A percentile compares a stretch with the other conserved stretches of the same genome.
These are phyloP conservation scores for Anolis carolinensis DNA, from an alignment of 2,113 vertebrate species.

Conservation along the genomic window DNA sequence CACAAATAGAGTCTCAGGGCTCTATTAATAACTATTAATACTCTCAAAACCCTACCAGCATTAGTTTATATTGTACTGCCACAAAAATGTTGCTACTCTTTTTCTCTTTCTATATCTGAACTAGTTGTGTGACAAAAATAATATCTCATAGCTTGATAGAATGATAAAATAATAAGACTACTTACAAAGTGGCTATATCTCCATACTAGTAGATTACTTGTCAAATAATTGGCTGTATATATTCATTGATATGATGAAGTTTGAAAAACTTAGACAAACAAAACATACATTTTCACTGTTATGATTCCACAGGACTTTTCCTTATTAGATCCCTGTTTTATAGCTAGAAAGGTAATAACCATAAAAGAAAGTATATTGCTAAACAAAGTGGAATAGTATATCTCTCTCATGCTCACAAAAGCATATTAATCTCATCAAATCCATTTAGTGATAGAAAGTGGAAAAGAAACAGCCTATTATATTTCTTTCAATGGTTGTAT, in stretches of 20 bases:
- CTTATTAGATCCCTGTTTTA: conserved; percentile 8
- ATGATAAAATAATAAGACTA: background rate
- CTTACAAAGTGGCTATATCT: background rate
- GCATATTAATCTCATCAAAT: conserved; percentile 15
- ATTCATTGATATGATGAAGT: background rate
- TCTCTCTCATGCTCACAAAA: conserved; percentile 8
- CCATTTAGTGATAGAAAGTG: background rate
- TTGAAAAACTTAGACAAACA: background rate
- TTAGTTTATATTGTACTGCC: background rate
- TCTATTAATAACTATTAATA: background rate
- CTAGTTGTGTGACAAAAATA: background rate
- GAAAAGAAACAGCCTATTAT: background rate
- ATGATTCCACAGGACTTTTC: background rate
- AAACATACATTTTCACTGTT: background rate
- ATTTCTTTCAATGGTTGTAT: background rate
- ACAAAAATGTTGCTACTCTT: background rate
- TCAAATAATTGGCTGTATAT: background rate
- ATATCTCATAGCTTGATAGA: background rate
- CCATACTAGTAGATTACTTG: background rate
- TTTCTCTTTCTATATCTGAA: too few species aligned
- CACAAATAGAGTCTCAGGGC: background rate
- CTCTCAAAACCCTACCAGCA: background rate
- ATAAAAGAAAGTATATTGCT: background rate
- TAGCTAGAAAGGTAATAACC: background rate
- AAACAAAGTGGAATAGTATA: conserved; percentile 2